Conservation (phyloP, 2,797 vertebrate genomes). For the Myotis daubentonii region DNA sequence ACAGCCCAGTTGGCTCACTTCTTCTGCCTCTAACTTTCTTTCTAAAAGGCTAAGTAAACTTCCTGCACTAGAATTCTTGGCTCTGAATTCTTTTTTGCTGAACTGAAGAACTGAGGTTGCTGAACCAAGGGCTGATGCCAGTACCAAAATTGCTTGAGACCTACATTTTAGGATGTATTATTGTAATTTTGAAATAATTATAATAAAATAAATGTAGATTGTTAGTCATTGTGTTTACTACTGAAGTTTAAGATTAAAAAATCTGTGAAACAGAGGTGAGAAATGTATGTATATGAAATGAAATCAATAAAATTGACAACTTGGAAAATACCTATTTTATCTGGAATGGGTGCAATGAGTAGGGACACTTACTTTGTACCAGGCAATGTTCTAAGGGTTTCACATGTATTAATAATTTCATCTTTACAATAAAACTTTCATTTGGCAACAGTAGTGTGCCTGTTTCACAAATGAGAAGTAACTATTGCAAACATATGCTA, state of each 20-base stretch:
- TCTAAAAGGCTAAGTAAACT: background rate
- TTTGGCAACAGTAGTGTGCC: background rate
- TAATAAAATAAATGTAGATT: conserved; percentile 78
- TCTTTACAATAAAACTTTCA: background rate
- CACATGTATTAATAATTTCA: background rate
- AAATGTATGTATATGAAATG: conserved; percentile 58
- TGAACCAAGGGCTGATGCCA: background rate
- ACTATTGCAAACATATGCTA: background rate
- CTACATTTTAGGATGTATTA: conserved; percentile 75
- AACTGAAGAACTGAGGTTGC: background rate
- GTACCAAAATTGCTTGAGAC: conserved; percentile 72
- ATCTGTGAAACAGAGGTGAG: conserved; percentile 36
- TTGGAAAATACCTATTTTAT: conserved; percentile 17
- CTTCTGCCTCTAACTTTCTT: background rate
- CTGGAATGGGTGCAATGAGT: background rate
- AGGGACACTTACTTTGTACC: background rate
- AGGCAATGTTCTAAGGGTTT: background rate
- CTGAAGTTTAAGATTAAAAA: background rate
- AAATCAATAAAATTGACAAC: background rate
- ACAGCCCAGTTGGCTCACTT: background rate
- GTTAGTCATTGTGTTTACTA: conserved; percentile 55
- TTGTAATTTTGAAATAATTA: conserved; percentile 75
- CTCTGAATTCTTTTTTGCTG: background rate
- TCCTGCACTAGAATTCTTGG: background rate
- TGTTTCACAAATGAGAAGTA: conserved; percentile 47